Conservation (phyloP, 2,113 vertebrate genomes). For the Anser brachyrhynchus region DNA sequence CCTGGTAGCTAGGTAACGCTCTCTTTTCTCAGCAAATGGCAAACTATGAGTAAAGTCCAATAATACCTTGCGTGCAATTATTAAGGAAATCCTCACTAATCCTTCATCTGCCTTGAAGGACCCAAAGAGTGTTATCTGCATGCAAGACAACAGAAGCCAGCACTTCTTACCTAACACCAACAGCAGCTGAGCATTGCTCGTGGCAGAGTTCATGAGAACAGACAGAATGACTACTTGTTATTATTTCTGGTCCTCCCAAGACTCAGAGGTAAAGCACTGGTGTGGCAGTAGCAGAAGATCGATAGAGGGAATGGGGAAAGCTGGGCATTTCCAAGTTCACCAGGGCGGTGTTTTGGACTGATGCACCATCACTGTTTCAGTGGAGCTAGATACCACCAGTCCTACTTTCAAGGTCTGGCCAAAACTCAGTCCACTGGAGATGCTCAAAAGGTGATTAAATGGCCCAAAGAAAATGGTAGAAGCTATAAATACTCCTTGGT, state of each 20-base stretch:
- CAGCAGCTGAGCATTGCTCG: fast-evolving
- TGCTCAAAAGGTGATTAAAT: neutral
- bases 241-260: neutral
- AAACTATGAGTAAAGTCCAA: neutral
- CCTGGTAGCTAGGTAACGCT: neutral
- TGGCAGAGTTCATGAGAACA: neutral
- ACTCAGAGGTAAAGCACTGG: fast-evolving
- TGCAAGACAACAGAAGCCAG: neutral
- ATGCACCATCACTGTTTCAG: neutral
- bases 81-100: neutral
- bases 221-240: fast-evolving
- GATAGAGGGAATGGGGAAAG: neutral
- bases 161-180: neutral
- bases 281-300: neutral
- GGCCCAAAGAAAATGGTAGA: neutral
- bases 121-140: fast-evolving
- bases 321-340: neutral
- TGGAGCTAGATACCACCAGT: neutral
- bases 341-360: neutral
- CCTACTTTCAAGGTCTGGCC: neutral
- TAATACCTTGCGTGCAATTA: neutral
- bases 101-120: neutral
- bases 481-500: fast-evolving
- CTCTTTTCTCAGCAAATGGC: neutral
- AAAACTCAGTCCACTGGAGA: neutral